phyloP scores from a whole-genome alignment of 2,113 vertebrate genomes.

The Stegostoma tigrinum region DNA sequence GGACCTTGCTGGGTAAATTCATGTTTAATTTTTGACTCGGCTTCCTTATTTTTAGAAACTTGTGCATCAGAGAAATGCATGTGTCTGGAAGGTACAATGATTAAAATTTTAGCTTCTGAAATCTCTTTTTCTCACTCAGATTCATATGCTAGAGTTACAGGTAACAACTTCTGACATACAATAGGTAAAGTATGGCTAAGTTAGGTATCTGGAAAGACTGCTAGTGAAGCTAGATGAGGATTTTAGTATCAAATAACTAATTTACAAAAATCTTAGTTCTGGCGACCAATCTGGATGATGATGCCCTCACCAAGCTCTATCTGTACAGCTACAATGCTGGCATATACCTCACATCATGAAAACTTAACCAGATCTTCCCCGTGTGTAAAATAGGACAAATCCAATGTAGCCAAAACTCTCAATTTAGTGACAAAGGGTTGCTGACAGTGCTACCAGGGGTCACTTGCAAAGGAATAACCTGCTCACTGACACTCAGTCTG shows the following conservation, averaged over 20 bases:
- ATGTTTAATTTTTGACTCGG: neutral
- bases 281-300: neutral
- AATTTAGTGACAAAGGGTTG: no score
- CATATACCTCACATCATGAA: no score
- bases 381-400: no score
- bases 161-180: neutral
- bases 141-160: neutral
- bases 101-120: neutral
- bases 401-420: no score
- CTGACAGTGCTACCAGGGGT: no score
- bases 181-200: neutral
- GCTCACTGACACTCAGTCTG: no score
- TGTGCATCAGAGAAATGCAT: neutral
- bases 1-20: no score
- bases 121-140: neutral
- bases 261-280: neutral
- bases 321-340: no score
- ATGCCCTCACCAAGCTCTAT: no score
- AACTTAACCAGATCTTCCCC: no score
- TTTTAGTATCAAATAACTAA: neutral
- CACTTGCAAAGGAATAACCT: no score
- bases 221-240: neutral
- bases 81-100: neutral
- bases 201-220: neutral
- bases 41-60: neutral